Percentiles rank a stretch among this genome's conserved stretches.
These are phyloP conservation scores for Salvelinus namaycush DNA, from an alignment of 2,113 vertebrate species.

Conservation along the genomic window DNA sequence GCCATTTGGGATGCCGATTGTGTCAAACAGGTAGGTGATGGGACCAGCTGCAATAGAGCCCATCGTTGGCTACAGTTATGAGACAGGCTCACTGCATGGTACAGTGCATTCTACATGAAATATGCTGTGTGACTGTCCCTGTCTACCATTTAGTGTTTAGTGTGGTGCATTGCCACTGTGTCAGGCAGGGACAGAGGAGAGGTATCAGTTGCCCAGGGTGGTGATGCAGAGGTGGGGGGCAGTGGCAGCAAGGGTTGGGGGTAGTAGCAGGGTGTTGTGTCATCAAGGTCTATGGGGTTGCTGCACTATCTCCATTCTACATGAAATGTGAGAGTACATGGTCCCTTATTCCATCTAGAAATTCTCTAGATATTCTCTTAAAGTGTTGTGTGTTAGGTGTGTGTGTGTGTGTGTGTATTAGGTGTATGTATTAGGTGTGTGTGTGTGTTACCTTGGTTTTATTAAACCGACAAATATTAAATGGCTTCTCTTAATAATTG, in stretches of 20 bases:
- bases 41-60: neutral
- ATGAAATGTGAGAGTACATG: too few relatives aligned
- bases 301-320: too few relatives aligned
- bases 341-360: too few relatives aligned
- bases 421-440: too few relatives aligned
- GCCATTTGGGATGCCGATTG: neutral
- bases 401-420: too few relatives aligned
- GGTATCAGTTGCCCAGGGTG: neutral
- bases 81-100: neutral
- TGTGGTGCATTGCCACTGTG: neutral
- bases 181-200: neutral
- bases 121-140: neutral
- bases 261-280: neutral
- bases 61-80: neutral
- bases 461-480: too few relatives aligned
- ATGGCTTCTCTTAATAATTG: too few relatives aligned
- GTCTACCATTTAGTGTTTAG: neutral
- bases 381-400: too few relatives aligned
- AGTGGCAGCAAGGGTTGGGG: neutral
- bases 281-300: too few relatives aligned
- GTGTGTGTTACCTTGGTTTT: too few relatives aligned
- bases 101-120: neutral
- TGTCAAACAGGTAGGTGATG: neutral
- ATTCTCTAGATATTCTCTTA: too few relatives aligned
- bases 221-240: conserved; percentile 35